phyloP scores from a whole-genome alignment of 2,113 vertebrate genomes.

The Phycodurus eques region DNA sequence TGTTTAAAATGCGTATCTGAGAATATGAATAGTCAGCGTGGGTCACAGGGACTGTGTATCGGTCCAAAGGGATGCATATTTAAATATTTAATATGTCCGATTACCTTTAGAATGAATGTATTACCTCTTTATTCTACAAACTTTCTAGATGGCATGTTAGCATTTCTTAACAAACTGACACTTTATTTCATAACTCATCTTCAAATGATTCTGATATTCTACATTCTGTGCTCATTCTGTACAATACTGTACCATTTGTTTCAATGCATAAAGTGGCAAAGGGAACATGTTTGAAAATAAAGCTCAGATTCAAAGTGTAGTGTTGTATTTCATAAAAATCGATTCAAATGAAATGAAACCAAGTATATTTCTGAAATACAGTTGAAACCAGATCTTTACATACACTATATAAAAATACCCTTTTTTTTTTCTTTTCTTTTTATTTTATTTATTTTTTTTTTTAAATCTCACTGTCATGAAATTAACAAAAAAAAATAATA shows the following conservation, averaged over 20 bases:
- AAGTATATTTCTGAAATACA: neutral
- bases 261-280: constrained; percentile 42
- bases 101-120: neutral
- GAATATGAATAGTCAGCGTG: neutral
- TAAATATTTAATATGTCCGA: too few species aligned
- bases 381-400: too few species aligned
- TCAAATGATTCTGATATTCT: neutral
- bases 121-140: constrained; percentile 8
- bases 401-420: too few species aligned
- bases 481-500: too few species aligned
- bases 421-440: too few species aligned
- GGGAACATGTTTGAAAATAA: constrained; percentile 35
- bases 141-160: neutral
- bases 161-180: constrained; percentile 2
- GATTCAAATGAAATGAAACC: neutral
- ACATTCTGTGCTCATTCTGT: neutral
- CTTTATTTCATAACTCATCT: constrained; percentile 14
- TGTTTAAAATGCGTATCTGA: neutral
- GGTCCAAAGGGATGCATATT: neutral
- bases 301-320: neutral
- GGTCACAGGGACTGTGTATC: too few species aligned
- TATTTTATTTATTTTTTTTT: too few species aligned
- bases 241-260: constrained; percentile 14
- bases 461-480: too few species aligned
- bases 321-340: constrained; percentile 5